Evolutionary conservation across 2,113 vertebrate genomes (phyloP).

Genomic region (Anhinga rufa): DNA sequence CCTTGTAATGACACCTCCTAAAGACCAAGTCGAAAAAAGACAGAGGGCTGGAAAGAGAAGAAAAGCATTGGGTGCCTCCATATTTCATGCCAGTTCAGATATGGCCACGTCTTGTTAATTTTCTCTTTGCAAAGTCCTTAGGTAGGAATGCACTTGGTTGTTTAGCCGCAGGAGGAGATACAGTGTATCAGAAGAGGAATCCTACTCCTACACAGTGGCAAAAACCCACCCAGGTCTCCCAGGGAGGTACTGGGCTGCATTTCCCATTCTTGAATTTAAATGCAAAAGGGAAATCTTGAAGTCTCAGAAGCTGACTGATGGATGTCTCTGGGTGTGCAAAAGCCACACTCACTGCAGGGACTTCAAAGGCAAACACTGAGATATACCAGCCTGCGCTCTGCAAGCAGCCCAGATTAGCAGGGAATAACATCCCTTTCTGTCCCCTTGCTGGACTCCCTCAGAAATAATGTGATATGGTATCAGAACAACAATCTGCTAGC

Average conservation of each 20-base stretch:
- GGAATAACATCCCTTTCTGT: neutral
- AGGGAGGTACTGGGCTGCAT: neutral
- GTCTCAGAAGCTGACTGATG: neutral
- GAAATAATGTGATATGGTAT: neutral
- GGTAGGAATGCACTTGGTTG: accelerated
- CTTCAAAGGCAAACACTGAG: neutral
- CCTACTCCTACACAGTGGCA: neutral
- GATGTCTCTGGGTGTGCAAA: neutral
- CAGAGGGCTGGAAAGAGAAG: neutral
- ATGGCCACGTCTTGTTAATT: accelerated
- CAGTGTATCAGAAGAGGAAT: accelerated
- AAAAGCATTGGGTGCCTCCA: neutral
- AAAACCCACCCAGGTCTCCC: neutral
- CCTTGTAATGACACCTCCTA: neutral
- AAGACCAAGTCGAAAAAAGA: neutral
- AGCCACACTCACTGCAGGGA: neutral
- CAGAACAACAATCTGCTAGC: neutral
- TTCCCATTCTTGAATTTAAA: neutral
- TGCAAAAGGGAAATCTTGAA: neutral
- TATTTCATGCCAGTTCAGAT: neutral
- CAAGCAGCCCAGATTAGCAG: neutral
- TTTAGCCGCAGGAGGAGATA: neutral
- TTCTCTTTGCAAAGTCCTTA: neutral
- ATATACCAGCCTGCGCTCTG: neutral
- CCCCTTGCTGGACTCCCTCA: neutral